Evolutionary conservation across 2,797 vertebrate genomes (phyloP).

Genomic region (Danio kyathit): DNA sequence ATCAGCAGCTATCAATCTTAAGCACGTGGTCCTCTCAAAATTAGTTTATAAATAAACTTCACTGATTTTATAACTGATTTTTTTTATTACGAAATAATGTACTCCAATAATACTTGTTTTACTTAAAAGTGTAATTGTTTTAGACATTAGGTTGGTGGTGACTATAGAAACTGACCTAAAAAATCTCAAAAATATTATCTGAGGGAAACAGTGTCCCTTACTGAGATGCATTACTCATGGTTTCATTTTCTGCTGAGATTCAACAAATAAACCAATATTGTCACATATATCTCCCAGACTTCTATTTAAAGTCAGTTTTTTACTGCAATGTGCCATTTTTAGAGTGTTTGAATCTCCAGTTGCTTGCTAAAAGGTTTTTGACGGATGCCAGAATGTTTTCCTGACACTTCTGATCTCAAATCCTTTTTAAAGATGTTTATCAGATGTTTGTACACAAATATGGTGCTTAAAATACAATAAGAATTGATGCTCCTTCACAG

Average conservation of each 20-base stretch:
- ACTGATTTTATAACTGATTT: too few relatives aligned
- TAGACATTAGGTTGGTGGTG: not conserved
- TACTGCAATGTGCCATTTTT: not conserved
- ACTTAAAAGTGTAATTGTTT: too few relatives aligned
- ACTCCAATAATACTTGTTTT: too few relatives aligned
- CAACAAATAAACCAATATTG: not conserved
- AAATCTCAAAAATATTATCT: not conserved
- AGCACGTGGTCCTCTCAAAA: too few relatives aligned
- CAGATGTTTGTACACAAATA: not conserved
- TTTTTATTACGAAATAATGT: too few relatives aligned
- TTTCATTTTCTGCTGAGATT: not conserved
- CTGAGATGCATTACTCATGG: not conserved
- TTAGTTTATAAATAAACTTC: too few relatives aligned
- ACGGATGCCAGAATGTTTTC: constrained; percentile 15
- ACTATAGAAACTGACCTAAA: not conserved
- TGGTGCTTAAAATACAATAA: not conserved
- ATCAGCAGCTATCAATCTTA: too few relatives aligned
- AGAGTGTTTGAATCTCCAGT: not conserved
- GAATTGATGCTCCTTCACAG: not conserved
- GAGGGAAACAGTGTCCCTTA: not conserved
- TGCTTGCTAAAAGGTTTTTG: not conserved
- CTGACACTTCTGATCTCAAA: not conserved
- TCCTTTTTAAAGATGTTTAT: not conserved
- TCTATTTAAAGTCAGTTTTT: constrained; percentile 1
- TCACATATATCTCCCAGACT: not conserved